Conservation (phyloP, 1,140 invertebrate genomes). For the Pseudomyrmex sp. region DNA sequence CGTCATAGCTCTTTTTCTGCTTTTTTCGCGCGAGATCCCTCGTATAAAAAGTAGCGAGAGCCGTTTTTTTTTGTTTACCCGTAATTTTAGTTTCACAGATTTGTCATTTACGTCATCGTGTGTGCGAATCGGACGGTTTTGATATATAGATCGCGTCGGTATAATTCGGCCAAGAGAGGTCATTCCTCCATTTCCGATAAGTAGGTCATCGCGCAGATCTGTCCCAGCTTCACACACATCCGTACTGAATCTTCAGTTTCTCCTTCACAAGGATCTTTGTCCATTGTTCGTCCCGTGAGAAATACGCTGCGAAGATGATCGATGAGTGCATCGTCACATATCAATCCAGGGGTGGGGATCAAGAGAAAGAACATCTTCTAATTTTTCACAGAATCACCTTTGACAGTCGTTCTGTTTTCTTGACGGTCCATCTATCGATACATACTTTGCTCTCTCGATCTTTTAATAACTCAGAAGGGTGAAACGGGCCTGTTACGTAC, state of each 20-base stretch:
- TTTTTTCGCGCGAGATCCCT: background rate
- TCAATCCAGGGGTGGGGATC: background rate
- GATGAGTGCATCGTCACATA: conserved; percentile 3
- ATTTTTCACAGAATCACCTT: background rate
- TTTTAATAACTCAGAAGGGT: background rate
- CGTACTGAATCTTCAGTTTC: background rate
- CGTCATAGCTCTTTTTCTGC: background rate
- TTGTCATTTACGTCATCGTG: background rate
- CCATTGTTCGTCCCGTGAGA: background rate
- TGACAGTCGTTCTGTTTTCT: background rate
- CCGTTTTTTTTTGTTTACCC: background rate
- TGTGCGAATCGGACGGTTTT: background rate
- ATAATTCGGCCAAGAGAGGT: background rate
- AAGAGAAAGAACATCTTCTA: conserved; percentile 13
- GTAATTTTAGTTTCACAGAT: background rate
- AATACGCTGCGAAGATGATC: background rate
- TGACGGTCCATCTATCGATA: conserved; percentile 4
- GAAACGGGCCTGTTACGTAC: background rate
- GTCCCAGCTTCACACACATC: background rate
- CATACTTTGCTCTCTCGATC: background rate
- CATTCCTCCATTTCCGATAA: background rate
- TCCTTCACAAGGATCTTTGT: background rate
- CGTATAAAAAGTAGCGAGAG: background rate
- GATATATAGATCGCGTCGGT: background rate
- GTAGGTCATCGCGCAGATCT: background rate